phyloP scores from a whole-genome alignment of 64 coral and sea anemone species.

The Montipora sp. region DNA sequence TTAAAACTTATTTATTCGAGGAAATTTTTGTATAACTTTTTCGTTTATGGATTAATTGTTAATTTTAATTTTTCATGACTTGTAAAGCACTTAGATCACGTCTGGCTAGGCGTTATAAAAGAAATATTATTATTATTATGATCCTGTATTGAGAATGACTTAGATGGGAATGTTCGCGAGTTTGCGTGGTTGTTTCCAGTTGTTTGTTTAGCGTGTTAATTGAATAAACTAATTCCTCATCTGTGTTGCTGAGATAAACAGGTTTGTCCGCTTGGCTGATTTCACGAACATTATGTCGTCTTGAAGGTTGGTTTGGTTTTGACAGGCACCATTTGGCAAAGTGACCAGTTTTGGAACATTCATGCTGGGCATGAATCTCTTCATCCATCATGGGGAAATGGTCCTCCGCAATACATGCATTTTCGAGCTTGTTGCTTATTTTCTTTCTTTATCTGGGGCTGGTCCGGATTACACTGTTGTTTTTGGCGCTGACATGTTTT shows the following conservation, averaged over 20 bases:
- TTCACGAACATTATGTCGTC: slow-evolving; percentile 14
- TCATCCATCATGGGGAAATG: neutral
- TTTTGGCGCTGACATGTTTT: neutral
- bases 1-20: too few species aligned
- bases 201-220: too few species aligned
- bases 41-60: too few species aligned
- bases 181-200: too few species aligned
- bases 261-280: neutral
- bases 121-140: too few species aligned
- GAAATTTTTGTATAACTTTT: too few species aligned
- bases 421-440: neutral
- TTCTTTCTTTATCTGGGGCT: too few species aligned
- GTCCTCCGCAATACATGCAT: slow-evolving; percentile 12
- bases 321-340: slow-evolving; percentile 20
- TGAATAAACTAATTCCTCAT: too few species aligned
- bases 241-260: neutral
- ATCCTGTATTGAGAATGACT: neutral
- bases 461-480: neutral
- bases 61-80: too few species aligned
- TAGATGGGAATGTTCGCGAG: neutral
- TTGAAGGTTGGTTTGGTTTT: slow-evolving; percentile 10
- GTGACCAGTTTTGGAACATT: slow-evolving; percentile 13
- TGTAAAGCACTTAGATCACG: too few species aligned
- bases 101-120: too few species aligned
- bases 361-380: slow-evolving; percentile 25